Percentiles rank a stretch among this genome's conserved stretches.
These are phyloP conservation scores for Eunapius fragilis DNA, from an alignment of 37 sponge, comb jelly and placozoan species.

Conservation along the genomic window DNA sequence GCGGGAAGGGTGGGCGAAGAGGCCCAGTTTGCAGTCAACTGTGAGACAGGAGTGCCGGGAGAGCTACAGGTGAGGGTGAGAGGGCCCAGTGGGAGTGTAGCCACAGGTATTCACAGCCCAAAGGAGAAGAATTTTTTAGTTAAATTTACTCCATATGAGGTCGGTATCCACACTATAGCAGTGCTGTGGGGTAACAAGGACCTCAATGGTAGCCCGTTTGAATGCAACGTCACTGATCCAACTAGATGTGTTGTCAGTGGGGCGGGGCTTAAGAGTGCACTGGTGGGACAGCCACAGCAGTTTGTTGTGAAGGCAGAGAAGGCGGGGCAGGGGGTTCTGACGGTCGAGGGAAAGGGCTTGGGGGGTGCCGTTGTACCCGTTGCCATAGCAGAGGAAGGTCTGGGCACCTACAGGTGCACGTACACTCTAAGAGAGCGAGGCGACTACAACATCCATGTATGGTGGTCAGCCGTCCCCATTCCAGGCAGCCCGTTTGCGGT, in stretches of 20 bases:
- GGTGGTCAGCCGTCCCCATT: conserved; percentile 41
- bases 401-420: conserved; percentile 34
- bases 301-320: conserved; percentile 58
- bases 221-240: conserved; percentile 5
- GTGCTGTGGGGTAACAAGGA: conserved; percentile 15
- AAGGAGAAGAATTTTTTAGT: background rate
- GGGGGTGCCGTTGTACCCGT: conserved; percentile 37
- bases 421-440: conserved; percentile 64
- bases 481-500: conserved; percentile 59
- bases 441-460: conserved; percentile 22
- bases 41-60: conserved; percentile 21
- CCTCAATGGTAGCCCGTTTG: conserved; percentile 48
- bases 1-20: background rate
- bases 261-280: background rate
- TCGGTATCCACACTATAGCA: conserved; percentile 17
- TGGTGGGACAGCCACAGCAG: conserved; percentile 3
- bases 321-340: conserved; percentile 66
- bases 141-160: conserved; percentile 19
- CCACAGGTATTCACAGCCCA: background rate
- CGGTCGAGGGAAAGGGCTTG: conserved; percentile 45
- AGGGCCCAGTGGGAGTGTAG: background rate
- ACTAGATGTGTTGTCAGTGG: conserved; percentile 40
- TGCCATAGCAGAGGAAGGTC: conserved; percentile 1
- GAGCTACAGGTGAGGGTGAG: conserved; percentile 16
- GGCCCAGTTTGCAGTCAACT: conserved; percentile 11